phyloP scores from a whole-genome alignment of 2,113 vertebrate genomes.

The Malaclemys terrapin region DNA sequence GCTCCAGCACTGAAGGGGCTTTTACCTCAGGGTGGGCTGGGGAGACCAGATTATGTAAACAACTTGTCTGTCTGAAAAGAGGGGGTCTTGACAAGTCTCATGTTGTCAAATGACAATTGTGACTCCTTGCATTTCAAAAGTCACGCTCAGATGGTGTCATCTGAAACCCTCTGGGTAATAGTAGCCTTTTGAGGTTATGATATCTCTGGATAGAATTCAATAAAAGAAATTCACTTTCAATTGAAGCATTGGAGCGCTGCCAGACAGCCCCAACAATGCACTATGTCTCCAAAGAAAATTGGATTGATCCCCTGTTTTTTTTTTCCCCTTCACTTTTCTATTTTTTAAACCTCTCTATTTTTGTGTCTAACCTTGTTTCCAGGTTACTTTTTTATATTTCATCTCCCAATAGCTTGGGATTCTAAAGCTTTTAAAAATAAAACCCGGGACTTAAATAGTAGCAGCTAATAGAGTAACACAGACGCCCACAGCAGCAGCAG shows the following conservation, averaged over 20 bases:
- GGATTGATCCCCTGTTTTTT: slow-evolving; percentile 47
- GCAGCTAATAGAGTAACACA: slow-evolving; percentile 46
- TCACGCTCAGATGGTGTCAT: slow-evolving; percentile 82
- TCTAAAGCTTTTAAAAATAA: slow-evolving; percentile 54
- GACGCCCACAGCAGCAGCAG: background rate
- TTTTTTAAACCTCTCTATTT: slow-evolving; percentile 63
- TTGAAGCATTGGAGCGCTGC: slow-evolving; percentile 80
- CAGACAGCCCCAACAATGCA: slow-evolving; percentile 79
- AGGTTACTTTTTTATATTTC: slow-evolving; percentile 59
- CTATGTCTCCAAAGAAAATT: slow-evolving; percentile 77
- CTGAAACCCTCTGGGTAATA: slow-evolving; percentile 83
- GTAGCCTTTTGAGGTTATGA: slow-evolving; percentile 88
- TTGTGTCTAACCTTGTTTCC: slow-evolving; percentile 71
- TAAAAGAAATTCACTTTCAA: slow-evolving; percentile 84
- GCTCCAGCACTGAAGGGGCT: slow-evolving; percentile 33
- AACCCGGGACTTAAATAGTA: slow-evolving; percentile 62
- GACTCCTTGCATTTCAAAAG: slow-evolving; percentile 77
- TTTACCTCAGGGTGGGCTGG: slow-evolving; percentile 44
- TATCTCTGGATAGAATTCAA: slow-evolving; percentile 88
- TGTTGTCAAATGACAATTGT: slow-evolving; percentile 79
- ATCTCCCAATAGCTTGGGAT: slow-evolving; percentile 38
- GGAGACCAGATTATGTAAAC: slow-evolving; percentile 77
- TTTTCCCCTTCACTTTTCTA: slow-evolving; percentile 58
- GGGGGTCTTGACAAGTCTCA: slow-evolving; percentile 61
- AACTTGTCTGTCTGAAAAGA: slow-evolving; percentile 73